A percentile compares a stretch with the other conserved stretches of the same genome.
Conservation (phyloP, 2,797 vertebrate genomes). For the Epinephelus awoara region DNA sequence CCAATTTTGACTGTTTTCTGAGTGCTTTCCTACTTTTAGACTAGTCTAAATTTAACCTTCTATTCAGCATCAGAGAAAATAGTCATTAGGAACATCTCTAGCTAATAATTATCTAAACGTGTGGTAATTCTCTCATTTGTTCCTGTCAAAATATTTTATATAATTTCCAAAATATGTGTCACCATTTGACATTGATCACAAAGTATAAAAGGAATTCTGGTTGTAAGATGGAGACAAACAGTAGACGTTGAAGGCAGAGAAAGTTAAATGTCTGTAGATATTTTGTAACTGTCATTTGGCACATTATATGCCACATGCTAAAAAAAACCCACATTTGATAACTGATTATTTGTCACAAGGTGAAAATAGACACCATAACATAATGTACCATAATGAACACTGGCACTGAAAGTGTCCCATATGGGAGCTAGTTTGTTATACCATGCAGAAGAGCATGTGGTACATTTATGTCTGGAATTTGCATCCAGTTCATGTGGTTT, state of each 20-base stretch:
- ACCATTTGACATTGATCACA: not conserved
- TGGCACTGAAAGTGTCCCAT: slow-evolving; percentile 26
- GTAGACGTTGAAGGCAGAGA: not conserved
- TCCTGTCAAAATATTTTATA: not conserved
- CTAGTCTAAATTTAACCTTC: no score
- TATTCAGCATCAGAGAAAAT: no score
- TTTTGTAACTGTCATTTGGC: not conserved
- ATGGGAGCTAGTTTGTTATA: slow-evolving; percentile 28
- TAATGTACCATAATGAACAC: slow-evolving; percentile 26
- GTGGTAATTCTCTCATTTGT: not conserved
- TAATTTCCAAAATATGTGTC: not conserved
- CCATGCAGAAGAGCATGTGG: slow-evolving; percentile 57
- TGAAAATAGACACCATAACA: slow-evolving; percentile 29
- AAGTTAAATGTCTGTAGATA: slow-evolving; percentile 3
- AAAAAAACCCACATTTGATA: not conserved
- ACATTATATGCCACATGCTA: not conserved
- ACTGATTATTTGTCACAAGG: slow-evolving; percentile 7
- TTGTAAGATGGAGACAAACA: not conserved
- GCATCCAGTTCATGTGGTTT: slow-evolving; percentile 70
- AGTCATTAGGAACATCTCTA: no score
- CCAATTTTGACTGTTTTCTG: no score
- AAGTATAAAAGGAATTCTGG: not conserved
- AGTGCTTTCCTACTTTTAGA: no score
- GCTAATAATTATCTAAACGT: not conserved
- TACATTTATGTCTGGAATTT: slow-evolving; percentile 65